phyloP scores from a whole-genome alignment of 2,888 invertebrate genomes.

The Diogma glabrata region DNA sequence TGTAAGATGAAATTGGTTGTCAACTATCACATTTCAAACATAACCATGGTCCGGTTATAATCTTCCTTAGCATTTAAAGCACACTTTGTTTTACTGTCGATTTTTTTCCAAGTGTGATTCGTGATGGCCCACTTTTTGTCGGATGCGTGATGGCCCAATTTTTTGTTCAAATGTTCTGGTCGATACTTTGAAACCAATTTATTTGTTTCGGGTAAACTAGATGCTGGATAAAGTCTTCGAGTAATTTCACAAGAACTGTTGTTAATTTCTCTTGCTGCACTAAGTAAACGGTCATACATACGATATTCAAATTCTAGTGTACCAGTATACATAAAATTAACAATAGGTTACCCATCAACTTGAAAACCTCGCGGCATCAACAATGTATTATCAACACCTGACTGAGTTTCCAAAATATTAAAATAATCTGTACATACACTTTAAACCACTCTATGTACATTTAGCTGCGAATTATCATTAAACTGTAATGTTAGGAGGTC shows the following conservation, averaged over 20 bases:
- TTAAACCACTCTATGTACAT: slow-evolving; percentile 69
- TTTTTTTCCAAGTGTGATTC: slow-evolving; percentile 47
- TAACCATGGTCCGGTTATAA: slow-evolving; percentile 64
- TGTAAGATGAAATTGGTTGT: slow-evolving; percentile 63
- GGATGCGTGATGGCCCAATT: too few species aligned
- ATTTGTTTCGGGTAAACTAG: slow-evolving; percentile 18
- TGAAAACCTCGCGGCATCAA: slow-evolving; percentile 67
- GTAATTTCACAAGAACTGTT: slow-evolving; percentile 68
- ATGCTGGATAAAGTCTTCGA: slow-evolving; percentile 56
- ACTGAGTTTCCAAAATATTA: slow-evolving; percentile 59
- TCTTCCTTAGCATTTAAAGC: slow-evolving; percentile 46
- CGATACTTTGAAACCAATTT: slow-evolving; percentile 17
- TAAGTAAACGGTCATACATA: slow-evolving; percentile 58
- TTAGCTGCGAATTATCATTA: slow-evolving; percentile 63
- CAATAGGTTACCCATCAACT: slow-evolving; percentile 62
- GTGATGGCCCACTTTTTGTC: slow-evolving; percentile 20
- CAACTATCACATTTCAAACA: slow-evolving; percentile 64
- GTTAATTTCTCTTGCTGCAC: slow-evolving; percentile 73
- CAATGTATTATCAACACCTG: slow-evolving; percentile 55
- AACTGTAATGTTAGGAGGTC: slow-evolving; percentile 76
- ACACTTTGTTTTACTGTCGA: slow-evolving; percentile 50
- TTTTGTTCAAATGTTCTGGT: too few species aligned
- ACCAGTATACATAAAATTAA: slow-evolving; percentile 77
- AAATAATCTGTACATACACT: slow-evolving; percentile 84
- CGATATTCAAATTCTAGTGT: slow-evolving; percentile 70